Conservation (phyloP, 2,888 invertebrate species). For the Laspeyria flexula region DNA sequence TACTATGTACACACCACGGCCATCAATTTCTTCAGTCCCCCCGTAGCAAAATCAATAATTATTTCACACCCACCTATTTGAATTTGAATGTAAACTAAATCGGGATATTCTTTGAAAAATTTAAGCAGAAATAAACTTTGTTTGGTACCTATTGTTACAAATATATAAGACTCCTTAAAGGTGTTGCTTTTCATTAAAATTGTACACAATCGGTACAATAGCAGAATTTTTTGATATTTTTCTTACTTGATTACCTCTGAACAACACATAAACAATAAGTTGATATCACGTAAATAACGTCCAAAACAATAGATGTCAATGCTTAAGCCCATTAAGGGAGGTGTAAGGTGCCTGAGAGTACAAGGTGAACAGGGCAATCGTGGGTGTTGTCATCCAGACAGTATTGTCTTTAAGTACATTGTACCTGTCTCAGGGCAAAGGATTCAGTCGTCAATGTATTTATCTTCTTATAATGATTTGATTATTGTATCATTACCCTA, state of each 20-base stretch:
- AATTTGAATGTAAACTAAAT: neutral
- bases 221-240: neutral
- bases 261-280: neutral
- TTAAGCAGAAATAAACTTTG: neutral
- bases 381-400: conserved; percentile 7
- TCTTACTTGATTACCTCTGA: neutral
- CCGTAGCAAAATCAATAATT: neutral
- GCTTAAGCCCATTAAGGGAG: neutral
- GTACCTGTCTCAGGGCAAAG: no score
- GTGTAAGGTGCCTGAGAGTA: conserved; percentile 1
- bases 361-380: conserved; percentile 6
- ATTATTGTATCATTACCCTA: no score
- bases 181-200: neutral
- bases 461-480: no score
- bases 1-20: neutral
- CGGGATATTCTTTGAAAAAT: neutral
- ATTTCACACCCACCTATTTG: neutral
- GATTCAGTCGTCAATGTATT: no score
- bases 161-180: neutral
- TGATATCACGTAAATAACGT: neutral
- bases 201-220: neutral
- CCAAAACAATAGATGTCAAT: conserved; percentile 1
- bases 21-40: neutral
- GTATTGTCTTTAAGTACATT: no score
- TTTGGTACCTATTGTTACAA: neutral